Evolutionary conservation across 2,797 vertebrate species (phyloP).

Genomic region (Melanogrammus aeglefinus): DNA sequence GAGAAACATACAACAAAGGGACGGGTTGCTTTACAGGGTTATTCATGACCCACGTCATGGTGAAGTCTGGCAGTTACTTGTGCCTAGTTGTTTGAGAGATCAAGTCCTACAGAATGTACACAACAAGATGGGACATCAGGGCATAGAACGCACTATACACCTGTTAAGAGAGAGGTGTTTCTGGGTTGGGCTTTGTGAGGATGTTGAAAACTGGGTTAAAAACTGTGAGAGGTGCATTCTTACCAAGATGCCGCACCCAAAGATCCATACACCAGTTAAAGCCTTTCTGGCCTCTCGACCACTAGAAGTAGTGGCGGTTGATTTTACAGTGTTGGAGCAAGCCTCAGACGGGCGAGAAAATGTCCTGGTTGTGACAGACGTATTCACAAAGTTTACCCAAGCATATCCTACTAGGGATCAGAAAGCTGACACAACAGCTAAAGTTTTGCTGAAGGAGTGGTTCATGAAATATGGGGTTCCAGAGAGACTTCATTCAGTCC

Average conservation of each 20-base stretch:
- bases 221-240: constrained; percentile 4
- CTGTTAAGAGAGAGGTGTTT: constrained; percentile 15
- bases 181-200: constrained; percentile 1
- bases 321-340: constrained; percentile 9
- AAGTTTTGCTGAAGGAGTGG: constrained; percentile 10
- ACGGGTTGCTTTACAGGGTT: constrained; percentile 6
- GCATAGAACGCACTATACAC: background rate
- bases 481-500: constrained; percentile 13
- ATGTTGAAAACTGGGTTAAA: constrained; percentile 14
- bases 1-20: background rate
- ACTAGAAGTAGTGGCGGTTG: background rate
- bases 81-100: constrained; percentile 2
- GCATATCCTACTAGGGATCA: constrained; percentile 2
- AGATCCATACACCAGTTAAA: background rate
- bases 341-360: constrained; percentile 6
- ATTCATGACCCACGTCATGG: background rate
- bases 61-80: constrained; percentile 6
- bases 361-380: constrained; percentile 13
- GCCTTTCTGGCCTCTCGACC: constrained; percentile 3
- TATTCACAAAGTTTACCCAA: constrained; percentile 17
- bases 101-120: constrained; percentile 14
- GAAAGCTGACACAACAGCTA: constrained; percentile 9
- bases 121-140: constrained; percentile 12
- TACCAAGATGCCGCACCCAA: background rate
- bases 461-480: constrained; percentile 11